These are phyloP conservation scores for Campoplex nolae DNA, from an alignment of 2,888 invertebrate species.

Conservation along the genomic window DNA sequence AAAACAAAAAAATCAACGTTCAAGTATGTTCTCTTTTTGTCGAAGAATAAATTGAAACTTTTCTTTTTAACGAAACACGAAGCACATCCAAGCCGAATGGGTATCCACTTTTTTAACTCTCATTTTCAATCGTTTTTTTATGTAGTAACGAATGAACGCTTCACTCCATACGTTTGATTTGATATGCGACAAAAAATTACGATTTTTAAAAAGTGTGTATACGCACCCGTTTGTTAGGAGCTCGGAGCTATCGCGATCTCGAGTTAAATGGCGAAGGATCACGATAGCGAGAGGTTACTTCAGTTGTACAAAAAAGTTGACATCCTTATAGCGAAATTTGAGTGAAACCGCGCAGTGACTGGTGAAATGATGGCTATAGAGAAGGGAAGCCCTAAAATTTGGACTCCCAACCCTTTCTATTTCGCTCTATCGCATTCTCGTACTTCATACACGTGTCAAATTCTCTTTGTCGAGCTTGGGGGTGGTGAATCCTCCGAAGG, in stretches of 20 bases:
- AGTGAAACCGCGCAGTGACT: conserved; percentile 21
- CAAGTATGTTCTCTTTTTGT: no score
- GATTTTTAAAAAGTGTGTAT: neutral
- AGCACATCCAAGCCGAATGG: no score
- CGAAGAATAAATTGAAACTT: no score
- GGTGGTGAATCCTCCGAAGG: conserved; percentile 43
- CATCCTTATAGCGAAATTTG: conserved; percentile 35
- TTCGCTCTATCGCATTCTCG: conserved; percentile 27
- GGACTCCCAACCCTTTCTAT: neutral
- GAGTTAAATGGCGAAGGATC: neutral
- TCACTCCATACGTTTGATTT: no score
- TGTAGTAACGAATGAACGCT: no score
- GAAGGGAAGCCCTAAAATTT: conserved; percentile 35
- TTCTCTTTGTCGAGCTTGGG: conserved; percentile 45
- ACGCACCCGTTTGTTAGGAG: neutral
- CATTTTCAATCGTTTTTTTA: no score
- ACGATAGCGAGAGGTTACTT: neutral
- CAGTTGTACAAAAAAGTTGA: conserved; percentile 18
- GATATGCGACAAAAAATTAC: neutral
- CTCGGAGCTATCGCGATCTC: neutral
- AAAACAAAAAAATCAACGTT: no score
- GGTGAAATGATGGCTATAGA: neutral
- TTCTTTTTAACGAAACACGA: no score
- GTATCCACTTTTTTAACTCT: no score
- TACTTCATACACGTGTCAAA: conserved; percentile 20